A percentile compares a stretch with the other conserved stretches of the same genome.
Conservation (phyloP, 2,797 vertebrate genomes). For the Diplodus puntazzo region DNA sequence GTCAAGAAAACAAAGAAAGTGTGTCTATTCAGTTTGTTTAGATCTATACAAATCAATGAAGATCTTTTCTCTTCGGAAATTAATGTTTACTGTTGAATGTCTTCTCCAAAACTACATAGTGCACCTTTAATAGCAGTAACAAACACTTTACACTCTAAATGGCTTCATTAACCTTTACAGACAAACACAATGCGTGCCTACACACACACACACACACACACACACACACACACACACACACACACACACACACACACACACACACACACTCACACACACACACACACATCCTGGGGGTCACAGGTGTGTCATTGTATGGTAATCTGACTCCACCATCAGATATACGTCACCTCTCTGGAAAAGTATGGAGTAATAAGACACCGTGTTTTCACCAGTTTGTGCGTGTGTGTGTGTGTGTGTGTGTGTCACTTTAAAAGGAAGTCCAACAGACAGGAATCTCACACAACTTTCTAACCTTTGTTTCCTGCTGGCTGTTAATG, state of each 20-base stretch:
- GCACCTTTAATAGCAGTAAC: too few relatives aligned
- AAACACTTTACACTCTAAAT: background rate
- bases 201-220: background rate
- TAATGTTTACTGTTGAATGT: too few relatives aligned
- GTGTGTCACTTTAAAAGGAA: constrained; percentile 23
- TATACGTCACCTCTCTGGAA: constrained; percentile 39
- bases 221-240: constrained; percentile 1
- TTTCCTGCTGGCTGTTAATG: constrained; percentile 33
- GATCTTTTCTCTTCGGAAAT: too few relatives aligned
- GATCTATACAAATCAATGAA: too few relatives aligned
- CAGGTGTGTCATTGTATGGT: constrained; percentile 50
- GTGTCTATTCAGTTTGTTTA: too few relatives aligned
- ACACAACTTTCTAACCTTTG: constrained; percentile 29
- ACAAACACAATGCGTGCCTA: background rate
- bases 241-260: constrained; percentile 8
- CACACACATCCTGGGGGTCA: constrained; percentile 27
- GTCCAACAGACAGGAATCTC: constrained; percentile 18
- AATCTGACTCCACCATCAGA: constrained; percentile 46
- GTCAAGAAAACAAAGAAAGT: too few relatives aligned
- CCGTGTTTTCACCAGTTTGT: constrained; percentile 20
- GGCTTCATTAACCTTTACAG: background rate
- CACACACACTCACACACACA: constrained; percentile 7
- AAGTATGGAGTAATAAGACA: constrained; percentile 48
- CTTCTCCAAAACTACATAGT: too few relatives aligned
- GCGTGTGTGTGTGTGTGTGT: constrained; percentile 8